Evolutionary conservation across 2,888 invertebrate species (phyloP).

Genomic region (Mesochorus sp.): DNA sequence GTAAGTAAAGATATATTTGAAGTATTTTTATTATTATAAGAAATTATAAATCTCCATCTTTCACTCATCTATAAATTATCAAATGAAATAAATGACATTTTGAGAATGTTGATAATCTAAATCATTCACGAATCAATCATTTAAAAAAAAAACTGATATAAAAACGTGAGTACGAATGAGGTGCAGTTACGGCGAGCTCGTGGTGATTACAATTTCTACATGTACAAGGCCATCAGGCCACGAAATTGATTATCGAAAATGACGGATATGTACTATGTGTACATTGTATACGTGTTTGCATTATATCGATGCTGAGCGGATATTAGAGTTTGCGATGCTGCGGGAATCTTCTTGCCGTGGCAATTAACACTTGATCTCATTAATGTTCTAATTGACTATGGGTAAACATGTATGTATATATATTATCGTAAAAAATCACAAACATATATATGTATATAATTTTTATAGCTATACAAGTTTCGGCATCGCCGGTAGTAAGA

Average conservation of each 20-base stretch:
- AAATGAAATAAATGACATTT: too few relatives aligned
- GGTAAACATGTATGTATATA: conserved; percentile 17
- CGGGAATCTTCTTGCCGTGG: conserved; percentile 41
- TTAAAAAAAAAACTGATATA: neutral
- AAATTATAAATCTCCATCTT: too few relatives aligned
- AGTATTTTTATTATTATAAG: too few relatives aligned
- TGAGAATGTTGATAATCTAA: too few relatives aligned
- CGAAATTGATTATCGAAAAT: conserved; percentile 56
- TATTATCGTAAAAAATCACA: conserved; percentile 12
- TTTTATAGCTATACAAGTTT: conserved; percentile 33
- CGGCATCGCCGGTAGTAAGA: conserved; percentile 8
- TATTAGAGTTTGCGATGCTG: conserved; percentile 52
- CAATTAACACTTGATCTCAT: conserved; percentile 59
- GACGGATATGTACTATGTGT: neutral
- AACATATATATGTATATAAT: conserved; percentile 36
- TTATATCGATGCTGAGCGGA: conserved; percentile 48
- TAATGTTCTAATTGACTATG: conserved; percentile 57
- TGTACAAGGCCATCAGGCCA: neutral
- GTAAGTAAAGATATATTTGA: too few relatives aligned
- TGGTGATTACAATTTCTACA: neutral
- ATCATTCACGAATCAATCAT: too few relatives aligned
- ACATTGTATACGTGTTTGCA: neutral
- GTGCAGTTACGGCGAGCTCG: conserved; percentile 10
- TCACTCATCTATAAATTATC: too few relatives aligned
- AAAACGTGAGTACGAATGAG: conserved; percentile 10